Percentiles rank a stretch among this genome's conserved stretches.
Evolutionary conservation across 2,797 vertebrate genomes (phyloP).

Genomic region (Microctenopoma lineatum): DNA sequence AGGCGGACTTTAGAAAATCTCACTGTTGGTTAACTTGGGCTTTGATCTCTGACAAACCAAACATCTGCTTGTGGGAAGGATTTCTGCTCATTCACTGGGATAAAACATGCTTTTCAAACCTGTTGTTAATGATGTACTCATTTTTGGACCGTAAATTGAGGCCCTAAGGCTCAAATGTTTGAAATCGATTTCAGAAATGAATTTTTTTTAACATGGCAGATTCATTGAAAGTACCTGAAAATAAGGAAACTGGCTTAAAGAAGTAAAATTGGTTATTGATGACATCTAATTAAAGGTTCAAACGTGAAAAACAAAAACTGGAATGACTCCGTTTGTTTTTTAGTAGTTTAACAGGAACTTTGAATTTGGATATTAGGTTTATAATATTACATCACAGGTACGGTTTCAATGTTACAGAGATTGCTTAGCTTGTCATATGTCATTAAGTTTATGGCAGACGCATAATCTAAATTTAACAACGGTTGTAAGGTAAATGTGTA

Average conservation of each 20-base stretch:
- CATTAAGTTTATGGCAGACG: neutral
- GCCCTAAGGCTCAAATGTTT: neutral
- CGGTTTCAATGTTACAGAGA: neutral
- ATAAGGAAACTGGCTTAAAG: neutral
- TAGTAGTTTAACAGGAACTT: neutral
- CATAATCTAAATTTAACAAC: neutral
- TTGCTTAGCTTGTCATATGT: neutral
- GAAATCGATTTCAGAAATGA: neutral
- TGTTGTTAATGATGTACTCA: neutral
- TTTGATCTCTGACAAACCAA: slow-evolving; percentile 14
- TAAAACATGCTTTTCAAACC: neutral
- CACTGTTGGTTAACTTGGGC: slow-evolving; percentile 13
- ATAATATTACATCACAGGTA: neutral
- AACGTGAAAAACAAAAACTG: neutral
- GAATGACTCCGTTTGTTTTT: neutral
- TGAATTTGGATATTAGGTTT: neutral
- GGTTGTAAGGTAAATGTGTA: neutral
- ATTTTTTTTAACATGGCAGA: neutral
- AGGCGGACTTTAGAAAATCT: slow-evolving; percentile 12
- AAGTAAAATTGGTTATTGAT: neutral
- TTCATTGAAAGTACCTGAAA: neutral
- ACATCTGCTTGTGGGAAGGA: slow-evolving; percentile 15
- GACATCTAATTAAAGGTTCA: neutral
- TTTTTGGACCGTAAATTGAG: neutral
- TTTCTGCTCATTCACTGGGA: slow-evolving; percentile 2